phyloP scores from a whole-genome alignment of 2,113 vertebrate genomes.

The Thalassoma bifasciatum region DNA sequence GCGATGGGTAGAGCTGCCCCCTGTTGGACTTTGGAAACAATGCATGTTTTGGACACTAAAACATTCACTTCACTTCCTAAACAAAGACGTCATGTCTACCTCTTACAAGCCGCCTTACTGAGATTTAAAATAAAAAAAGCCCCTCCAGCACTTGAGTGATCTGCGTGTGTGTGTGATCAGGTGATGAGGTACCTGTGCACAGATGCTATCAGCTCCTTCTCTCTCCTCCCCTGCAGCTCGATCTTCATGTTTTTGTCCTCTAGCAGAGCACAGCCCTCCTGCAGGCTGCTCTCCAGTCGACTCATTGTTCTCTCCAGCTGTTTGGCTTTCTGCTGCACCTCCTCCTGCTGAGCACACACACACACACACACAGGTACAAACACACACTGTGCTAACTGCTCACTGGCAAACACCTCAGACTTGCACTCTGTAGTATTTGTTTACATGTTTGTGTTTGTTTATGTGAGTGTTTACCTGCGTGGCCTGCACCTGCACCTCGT shows the following conservation, averaged over 20 bases:
- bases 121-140: too few relatives aligned
- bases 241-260: conserved; percentile 88
- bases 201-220: conserved; percentile 90
- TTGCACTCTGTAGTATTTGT: neutral
- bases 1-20: too few relatives aligned
- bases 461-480: conserved; percentile 85
- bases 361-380: conserved; percentile 4
- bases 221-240: conserved; percentile 88
- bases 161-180: neutral
- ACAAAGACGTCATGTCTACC: too few relatives aligned
- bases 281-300: conserved; percentile 83
- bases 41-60: too few relatives aligned
- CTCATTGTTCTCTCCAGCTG: conserved; percentile 83
- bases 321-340: conserved; percentile 86
- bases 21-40: neutral
- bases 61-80: too few relatives aligned
- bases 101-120: too few relatives aligned
- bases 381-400: neutral
- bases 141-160: too few relatives aligned
- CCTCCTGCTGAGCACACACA: conserved; percentile 83
- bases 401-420: too few relatives aligned
- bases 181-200: conserved; percentile 88
- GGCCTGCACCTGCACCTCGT: conserved; percentile 89
- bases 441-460: conserved; percentile 8
- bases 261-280: conserved; percentile 81